Evolutionary conservation across 2,888 invertebrate genomes (phyloP), one percentile per base, ranked within the genome.

Genomic region (Sinhomidia bicolor): DNA sequence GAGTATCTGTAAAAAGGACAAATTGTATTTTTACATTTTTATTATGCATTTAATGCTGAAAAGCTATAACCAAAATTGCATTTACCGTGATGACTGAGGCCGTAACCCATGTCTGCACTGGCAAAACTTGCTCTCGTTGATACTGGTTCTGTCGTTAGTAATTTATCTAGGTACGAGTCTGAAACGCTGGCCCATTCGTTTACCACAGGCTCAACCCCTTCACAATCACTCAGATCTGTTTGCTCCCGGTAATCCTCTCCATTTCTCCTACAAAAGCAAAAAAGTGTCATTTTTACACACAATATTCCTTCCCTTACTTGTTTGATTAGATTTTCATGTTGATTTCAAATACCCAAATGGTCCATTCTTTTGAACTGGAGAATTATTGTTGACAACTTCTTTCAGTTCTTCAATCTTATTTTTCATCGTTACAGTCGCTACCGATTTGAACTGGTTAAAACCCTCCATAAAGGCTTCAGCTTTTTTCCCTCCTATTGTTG

Each of bases 331-430:
- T n/a, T n/a, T n/a, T n/a, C n/a, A n/a, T n/a, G n/a, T n/a, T n/a
- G 23, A 23, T 14, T 57, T 6, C 32, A 17, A 12, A 17, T 89
- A 92, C 92, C 92, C 91, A 74, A 92, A 92, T 0, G 92, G 92
- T 10, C 92, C 92, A 88, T 89, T 91, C 23, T 85, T 90, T 62
- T 90, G 91, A 23, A 90, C 96, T 0, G 97, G 97, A 10, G 97
- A 97, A 91, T 96, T 97, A 0, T 96, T 97, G 1, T 97, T 97
- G 92, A 98, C 97, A 29, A 97, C 97, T 93, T 97, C 98, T 93
- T 98, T 98, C 93, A 98, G 96, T 93, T 98, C 98, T 93, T 97
- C 98, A 92, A 98, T 96, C 93, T 98, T 98, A 93, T 97, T 97
- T 26, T 96, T 97, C 93, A 98, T 95, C 57, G 96, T 96, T 1